A percentile compares a stretch with the other conserved stretches of the same genome.
Evolutionary conservation across 2,797 vertebrate species (phyloP).

Genomic region (Scyliorhinus canicula): DNA sequence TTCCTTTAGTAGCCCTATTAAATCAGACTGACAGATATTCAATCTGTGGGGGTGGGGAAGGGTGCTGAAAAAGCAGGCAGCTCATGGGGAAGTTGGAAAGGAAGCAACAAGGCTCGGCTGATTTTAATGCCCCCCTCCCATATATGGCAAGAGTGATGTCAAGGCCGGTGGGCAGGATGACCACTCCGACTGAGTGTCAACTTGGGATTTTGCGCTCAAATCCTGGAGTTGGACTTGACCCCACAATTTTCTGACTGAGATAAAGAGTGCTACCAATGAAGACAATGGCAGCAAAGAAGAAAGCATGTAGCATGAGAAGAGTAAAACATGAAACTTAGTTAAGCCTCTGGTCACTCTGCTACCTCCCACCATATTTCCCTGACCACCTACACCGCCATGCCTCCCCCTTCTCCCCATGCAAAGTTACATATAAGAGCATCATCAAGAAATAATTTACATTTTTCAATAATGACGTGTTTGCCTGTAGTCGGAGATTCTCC

Average conservation of each 20-base stretch:
- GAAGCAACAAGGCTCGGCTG: not conserved
- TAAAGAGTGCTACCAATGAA: too few species aligned
- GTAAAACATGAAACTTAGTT: not conserved
- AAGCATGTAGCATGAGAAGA: too few species aligned
- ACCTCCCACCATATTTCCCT: not conserved
- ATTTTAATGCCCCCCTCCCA: not conserved
- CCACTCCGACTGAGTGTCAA: not conserved
- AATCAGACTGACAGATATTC: not conserved
- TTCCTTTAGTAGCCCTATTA: not conserved
- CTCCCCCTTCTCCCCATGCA: too few species aligned
- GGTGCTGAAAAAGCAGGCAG: too few species aligned
- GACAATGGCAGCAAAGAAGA: too few species aligned
- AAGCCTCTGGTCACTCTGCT: not conserved
- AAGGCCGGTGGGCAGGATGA: not conserved
- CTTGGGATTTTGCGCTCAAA: not conserved
- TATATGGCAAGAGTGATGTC: too few species aligned
- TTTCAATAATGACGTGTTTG: not conserved
- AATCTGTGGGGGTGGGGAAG: too few species aligned
- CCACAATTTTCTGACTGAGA: not conserved
- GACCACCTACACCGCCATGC: not conserved
- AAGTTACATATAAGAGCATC: not conserved
- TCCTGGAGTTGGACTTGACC: not conserved
- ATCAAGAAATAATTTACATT: not conserved
- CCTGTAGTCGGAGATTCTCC: not conserved
- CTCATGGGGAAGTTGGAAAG: not conserved